Conservation (phyloP, 2,888 invertebrate genomes). For the Caenorhabditis becei region DNA sequence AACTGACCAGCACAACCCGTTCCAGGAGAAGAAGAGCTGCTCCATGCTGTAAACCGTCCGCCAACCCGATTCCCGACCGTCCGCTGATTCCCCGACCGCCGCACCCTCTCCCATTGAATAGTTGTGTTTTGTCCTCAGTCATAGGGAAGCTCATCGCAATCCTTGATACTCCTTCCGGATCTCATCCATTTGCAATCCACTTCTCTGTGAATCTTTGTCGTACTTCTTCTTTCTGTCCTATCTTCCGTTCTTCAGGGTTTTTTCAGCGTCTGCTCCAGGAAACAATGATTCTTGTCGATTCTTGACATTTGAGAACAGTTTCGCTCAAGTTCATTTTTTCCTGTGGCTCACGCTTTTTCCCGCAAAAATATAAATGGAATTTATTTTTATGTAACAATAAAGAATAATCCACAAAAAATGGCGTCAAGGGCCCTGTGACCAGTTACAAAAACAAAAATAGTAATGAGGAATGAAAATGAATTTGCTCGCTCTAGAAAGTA, state of each 20-base stretch:
- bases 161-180: not conserved
- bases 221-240: not conserved
- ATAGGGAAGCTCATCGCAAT: slow-evolving; percentile 12
- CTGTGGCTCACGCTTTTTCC: slow-evolving; percentile 26
- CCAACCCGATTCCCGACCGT: not conserved
- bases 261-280: slow-evolving; percentile 26
- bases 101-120: slow-evolving; percentile 1
- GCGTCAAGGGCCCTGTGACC: no score
- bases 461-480: not conserved
- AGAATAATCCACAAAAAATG: not conserved
- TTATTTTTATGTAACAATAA: slow-evolving; percentile 13
- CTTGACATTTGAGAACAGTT: not conserved
- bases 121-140: not conserved
- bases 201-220: not conserved
- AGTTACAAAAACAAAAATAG: not conserved
- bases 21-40: slow-evolving; percentile 79
- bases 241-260: slow-evolving; percentile 16
- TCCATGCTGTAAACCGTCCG: slow-evolving; percentile 63
- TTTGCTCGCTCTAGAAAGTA: not conserved
- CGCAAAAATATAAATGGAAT: slow-evolving; percentile 18
- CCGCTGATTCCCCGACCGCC: not conserved
- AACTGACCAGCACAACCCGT: slow-evolving; percentile 77
- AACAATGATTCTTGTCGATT: slow-evolving; percentile 6
- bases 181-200: slow-evolving; percentile 15
- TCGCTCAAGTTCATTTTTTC: slow-evolving; percentile 4